Base-by-base conservation (phyloP, 37 sponge, comb jelly and placozoan species). In the Chondrilla cf. caribensis region DNA sequence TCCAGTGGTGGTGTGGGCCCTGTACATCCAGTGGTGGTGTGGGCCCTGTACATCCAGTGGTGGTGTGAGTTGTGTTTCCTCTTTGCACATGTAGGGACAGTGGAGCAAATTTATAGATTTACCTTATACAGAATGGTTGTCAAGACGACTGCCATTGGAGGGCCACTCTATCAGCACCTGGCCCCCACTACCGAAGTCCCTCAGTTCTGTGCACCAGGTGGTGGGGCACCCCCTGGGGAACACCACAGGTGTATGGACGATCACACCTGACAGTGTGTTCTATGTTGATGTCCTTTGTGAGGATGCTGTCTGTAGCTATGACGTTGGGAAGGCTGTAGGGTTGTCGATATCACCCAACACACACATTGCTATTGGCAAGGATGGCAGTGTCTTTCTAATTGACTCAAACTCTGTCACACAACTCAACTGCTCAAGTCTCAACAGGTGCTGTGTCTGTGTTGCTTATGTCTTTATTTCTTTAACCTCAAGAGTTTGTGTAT, bases 91-190 rank as follows among this genome's bases (percentile, higher is more conserved):
- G 35, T 51, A 79, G 76, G 76, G 41, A 39, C 24, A 17, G 1
- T n/a, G 22, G 24, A 5, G 2, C 25, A 38, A 22, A 2, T 92
- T 92, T 51, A 37, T 51, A 28, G 93, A 93, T 72, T 24, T 43
- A 11, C 90, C 90, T 1, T 93, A 93, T 60, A 93, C 93, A 2
- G 93, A 93, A 64, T 93, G 93, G 93, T 36, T 93, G 8, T 80
- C 93, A 0, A 79, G 85, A 51, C 59, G 93, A 8, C 89, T 89
- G 90, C 84, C 93, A 5, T 86, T 83, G 28, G 29, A 60, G 35
- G 80, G 84, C 17, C 60, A 59, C 17, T 73, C 71, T 15, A 86
- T 89, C 72, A 55, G 87, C 1, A 58, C 89, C 57, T 93, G 93
- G 93, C 89, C 89, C 0, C n/a, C 47, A 2, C 79, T 93, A 6